Percentiles rank a stretch among this genome's conserved stretches.
Conservation (phyloP, 2,113 vertebrate species). For the Rhodinocichla rosea region DNA sequence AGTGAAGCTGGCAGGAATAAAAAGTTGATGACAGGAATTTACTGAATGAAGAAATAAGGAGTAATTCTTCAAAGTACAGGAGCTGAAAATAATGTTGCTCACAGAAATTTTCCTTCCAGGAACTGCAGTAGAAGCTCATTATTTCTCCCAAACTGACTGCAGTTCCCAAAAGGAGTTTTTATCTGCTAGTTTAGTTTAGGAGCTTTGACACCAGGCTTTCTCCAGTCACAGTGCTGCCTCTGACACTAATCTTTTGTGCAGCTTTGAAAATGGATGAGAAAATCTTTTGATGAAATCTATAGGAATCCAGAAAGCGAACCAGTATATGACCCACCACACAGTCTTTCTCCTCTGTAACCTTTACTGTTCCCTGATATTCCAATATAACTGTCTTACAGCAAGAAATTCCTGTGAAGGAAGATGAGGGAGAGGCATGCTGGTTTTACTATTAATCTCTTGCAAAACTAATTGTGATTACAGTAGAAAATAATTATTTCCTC, state of each 20-base stretch:
- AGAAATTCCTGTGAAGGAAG: neutral
- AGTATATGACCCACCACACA: neutral
- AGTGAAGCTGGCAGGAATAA: neutral
- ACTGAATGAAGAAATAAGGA: neutral
- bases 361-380: neutral
- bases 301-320: neutral
- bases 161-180: neutral
- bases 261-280: neutral
- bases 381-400: neutral
- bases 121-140: neutral
- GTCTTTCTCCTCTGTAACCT: neutral
- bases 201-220: neutral
- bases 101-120: neutral
- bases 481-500: conserved; percentile 31
- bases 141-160: neutral
- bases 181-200: neutral
- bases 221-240: neutral
- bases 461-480: neutral
- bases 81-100: neutral
- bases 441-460: neutral
- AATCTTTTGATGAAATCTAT: neutral
- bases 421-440: neutral
- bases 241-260: neutral
- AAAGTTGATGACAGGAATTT: neutral
- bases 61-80: neutral